These are phyloP conservation scores for Tinea semifulvella DNA, from an alignment of 2,888 invertebrate species.

Conservation along the genomic window DNA sequence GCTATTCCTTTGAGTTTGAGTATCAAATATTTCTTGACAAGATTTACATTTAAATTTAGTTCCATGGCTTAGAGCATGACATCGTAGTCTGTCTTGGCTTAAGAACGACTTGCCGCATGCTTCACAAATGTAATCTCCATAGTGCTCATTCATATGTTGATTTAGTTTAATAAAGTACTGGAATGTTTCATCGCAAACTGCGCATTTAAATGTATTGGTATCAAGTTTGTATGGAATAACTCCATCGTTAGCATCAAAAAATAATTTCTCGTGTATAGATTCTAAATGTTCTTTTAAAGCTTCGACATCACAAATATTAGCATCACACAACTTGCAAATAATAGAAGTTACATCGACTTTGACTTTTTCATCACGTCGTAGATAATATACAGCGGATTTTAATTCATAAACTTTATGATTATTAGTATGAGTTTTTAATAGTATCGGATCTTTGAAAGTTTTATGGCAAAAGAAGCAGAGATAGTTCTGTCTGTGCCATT, in stretches of 20 bases:
- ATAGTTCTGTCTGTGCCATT: conserved; percentile 53
- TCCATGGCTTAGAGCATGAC: conserved; percentile 40
- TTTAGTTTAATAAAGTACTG: conserved; percentile 50
- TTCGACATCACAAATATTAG: conserved; percentile 25
- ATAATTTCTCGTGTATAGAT: conserved; percentile 27
- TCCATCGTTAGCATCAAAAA: conserved; percentile 36
- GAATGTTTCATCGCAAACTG: conserved; percentile 37
- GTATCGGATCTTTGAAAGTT: conserved; percentile 33
- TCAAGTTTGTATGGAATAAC: conserved; percentile 43
- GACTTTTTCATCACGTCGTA: conserved; percentile 48
- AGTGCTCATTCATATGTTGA: conserved; percentile 56
- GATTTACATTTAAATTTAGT: conserved; percentile 36
- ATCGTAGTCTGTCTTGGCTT: conserved; percentile 40
- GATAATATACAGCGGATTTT: conserved; percentile 41
- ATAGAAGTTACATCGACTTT: conserved; percentile 44
- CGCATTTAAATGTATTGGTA: conserved; percentile 35
- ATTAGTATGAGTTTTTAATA: conserved; percentile 46
- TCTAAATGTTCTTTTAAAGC: conserved; percentile 36
- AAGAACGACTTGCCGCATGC: conserved; percentile 49
- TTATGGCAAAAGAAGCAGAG: conserved; percentile 53
- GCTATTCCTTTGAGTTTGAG: conserved; percentile 33
- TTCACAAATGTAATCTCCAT: conserved; percentile 45
- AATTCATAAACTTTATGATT: conserved; percentile 37
- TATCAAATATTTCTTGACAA: conserved; percentile 38
- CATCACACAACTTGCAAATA: conserved; percentile 33